phyloP scores from a whole-genome alignment of 1,140 invertebrate genomes.

The Rhyacophila brunnea region DNA sequence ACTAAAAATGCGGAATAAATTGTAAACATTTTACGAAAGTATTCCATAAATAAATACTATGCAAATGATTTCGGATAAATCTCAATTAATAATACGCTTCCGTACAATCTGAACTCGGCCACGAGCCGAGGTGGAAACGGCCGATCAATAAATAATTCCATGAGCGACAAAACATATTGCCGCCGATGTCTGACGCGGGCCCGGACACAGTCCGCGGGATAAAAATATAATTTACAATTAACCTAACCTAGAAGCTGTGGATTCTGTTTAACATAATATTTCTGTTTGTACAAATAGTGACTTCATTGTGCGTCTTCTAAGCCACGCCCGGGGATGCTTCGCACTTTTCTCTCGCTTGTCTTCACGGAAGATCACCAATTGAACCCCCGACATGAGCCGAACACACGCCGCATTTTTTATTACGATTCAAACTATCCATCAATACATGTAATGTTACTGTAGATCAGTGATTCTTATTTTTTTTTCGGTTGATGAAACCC shows the following conservation, averaged over 20 bases:
- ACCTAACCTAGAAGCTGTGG: conserved; percentile 27
- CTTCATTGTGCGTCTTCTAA: conserved; percentile 33
- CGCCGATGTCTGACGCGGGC: too few relatives aligned
- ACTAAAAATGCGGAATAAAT: conserved; percentile 9
- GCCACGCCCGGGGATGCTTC: conserved; percentile 21
- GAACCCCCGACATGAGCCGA: conserved; percentile 12
- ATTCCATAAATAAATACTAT: background rate
- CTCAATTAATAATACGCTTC: conserved; percentile 14
- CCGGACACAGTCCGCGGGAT: too few relatives aligned
- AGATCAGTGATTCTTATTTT: too few relatives aligned
- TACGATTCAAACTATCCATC: too few relatives aligned
- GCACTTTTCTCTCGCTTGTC: conserved; percentile 29
- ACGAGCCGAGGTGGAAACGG: background rate
- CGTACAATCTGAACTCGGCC: too few relatives aligned
- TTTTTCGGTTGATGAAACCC: too few relatives aligned
- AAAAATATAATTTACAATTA: conserved; percentile 30
- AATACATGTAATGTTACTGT: too few relatives aligned
- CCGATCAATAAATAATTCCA: background rate
- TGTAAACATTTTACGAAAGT: conserved; percentile 2
- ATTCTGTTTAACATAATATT: conserved; percentile 15
- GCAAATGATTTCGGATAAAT: conserved; percentile 3
- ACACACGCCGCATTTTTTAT: background rate
- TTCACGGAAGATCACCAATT: conserved; percentile 35
- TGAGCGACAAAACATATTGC: too few relatives aligned
- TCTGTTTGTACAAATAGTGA: conserved; percentile 35